These are phyloP conservation scores for Melinopterus prodromus DNA, from an alignment of 2,888 invertebrate species.

Conservation along the genomic window DNA sequence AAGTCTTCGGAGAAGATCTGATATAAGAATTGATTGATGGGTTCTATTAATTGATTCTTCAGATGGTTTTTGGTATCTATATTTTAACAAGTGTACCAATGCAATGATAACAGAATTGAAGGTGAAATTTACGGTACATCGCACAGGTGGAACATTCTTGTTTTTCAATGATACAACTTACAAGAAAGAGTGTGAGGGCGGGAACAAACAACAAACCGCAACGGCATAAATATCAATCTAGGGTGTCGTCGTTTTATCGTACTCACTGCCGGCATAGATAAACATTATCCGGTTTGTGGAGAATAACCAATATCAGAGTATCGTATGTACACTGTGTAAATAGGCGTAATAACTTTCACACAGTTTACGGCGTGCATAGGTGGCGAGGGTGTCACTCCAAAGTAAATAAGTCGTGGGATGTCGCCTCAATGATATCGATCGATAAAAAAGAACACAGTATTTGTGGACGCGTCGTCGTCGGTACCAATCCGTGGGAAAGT, in stretches of 20 bases:
- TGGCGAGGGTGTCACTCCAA: slow-evolving; percentile 22
- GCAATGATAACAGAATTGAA: too few species aligned
- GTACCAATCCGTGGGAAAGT: slow-evolving; percentile 22
- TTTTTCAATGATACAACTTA: too few species aligned
- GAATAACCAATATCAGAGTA: neutral
- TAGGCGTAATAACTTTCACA: slow-evolving; percentile 16
- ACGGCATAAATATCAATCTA: neutral
- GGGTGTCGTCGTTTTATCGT: neutral
- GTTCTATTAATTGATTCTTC: too few species aligned
- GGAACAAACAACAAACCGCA: too few species aligned
- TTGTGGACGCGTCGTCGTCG: slow-evolving; percentile 12
- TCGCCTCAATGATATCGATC: slow-evolving; percentile 30
- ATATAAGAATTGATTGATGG: too few species aligned
- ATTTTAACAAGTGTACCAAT: too few species aligned
- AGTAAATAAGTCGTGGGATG: slow-evolving; percentile 25
- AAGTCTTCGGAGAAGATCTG: too few species aligned
- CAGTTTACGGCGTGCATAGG: neutral
- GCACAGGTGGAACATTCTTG: too few species aligned
- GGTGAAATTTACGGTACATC: too few species aligned
- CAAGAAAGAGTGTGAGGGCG: too few species aligned
- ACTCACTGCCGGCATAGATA: neutral
- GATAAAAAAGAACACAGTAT: slow-evolving; percentile 29
- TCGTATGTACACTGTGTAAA: slow-evolving; percentile 8
- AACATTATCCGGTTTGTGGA: neutral
- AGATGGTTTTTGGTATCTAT: too few species aligned